Evolutionary conservation across 2,113 vertebrate genomes (phyloP).

Genomic region (Anthoscopus minutus): DNA sequence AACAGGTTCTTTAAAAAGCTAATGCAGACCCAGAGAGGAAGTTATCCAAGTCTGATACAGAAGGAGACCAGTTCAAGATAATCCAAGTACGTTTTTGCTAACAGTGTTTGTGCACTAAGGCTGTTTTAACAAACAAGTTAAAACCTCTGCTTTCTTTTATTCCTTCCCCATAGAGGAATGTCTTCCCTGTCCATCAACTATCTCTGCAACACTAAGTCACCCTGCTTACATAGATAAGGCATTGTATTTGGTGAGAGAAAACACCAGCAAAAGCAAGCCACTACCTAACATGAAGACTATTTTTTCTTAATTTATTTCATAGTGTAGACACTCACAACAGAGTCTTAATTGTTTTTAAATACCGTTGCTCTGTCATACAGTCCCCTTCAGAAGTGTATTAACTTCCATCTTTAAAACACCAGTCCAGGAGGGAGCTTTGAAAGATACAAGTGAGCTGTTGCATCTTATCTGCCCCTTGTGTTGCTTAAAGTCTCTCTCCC

Average conservation of each 20-base stretch:
- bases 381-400: not conserved
- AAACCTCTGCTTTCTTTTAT: not conserved
- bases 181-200: not conserved
- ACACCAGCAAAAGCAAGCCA: not conserved
- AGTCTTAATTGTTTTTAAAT: not conserved
- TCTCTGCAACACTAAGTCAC: not conserved
- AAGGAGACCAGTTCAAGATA: not conserved
- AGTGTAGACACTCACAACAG: not conserved
- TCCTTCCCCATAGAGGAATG: not conserved
- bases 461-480: not conserved
- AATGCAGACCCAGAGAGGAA: not conserved
- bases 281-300: not conserved
- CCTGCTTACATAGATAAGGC: not conserved
- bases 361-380: not conserved
- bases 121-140: not conserved
- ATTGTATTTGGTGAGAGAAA: not conserved
- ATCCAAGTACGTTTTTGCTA: not conserved
- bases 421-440: not conserved
- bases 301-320: not conserved
- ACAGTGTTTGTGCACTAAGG: not conserved
- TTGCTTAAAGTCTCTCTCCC: not conserved
- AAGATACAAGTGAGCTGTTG: not conserved
- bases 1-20: not conserved
- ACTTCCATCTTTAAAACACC: not conserved
- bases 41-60: not conserved